Conservation (phyloP, 2,113 vertebrate species). For the Chroicocephalus ridibundus region DNA sequence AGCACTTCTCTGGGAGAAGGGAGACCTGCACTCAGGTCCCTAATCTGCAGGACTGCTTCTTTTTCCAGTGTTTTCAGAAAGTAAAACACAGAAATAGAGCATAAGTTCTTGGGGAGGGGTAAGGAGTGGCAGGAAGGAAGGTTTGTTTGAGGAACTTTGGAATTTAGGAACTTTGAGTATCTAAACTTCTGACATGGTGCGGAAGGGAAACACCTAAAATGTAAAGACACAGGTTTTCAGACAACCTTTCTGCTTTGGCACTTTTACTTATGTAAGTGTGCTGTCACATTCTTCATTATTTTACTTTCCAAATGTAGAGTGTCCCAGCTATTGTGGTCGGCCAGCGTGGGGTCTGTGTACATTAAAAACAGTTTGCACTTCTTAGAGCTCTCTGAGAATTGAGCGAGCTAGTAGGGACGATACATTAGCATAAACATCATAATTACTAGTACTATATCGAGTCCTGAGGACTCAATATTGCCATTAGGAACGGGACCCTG, state of each 20-base stretch:
- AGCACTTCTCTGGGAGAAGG: background rate
- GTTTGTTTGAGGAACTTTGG: background rate
- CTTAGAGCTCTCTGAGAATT: background rate
- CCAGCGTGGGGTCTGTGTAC: background rate
- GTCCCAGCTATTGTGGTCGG: background rate
- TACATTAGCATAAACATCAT: background rate
- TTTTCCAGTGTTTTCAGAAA: background rate
- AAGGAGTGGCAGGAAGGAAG: background rate
- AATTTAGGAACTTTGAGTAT: background rate
- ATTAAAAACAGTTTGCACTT: background rate
- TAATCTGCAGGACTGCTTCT: background rate
- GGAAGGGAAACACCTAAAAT: background rate
- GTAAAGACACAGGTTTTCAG: background rate
- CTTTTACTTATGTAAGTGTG: background rate
- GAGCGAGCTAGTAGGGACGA: background rate
- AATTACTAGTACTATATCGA: background rate
- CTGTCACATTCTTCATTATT: background rate
- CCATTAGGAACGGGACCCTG: background rate
- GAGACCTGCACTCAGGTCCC: background rate
- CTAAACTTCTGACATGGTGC: background rate
- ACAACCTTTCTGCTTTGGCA: background rate
- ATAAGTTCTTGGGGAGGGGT: background rate
- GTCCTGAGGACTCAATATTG: background rate
- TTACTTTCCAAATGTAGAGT: background rate
- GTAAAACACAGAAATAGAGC: background rate